Base-by-base conservation (phyloP, 2,113 vertebrate genomes). In the Willisornis vidua region DNA sequence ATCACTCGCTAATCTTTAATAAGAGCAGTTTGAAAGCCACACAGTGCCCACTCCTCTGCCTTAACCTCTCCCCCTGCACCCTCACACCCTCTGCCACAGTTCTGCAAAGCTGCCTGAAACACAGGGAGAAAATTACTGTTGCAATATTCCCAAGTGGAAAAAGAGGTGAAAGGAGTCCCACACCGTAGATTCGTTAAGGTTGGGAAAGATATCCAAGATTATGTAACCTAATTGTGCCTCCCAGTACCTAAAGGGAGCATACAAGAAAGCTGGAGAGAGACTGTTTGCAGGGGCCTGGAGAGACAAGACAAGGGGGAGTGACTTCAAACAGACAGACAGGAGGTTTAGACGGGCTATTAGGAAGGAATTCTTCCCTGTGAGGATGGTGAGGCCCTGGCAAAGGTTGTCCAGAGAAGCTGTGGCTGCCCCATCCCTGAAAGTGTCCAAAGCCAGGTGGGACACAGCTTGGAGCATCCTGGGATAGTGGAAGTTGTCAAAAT, bases 331-430 rank as follows among this genome's bases (percentile, higher is more conserved):
- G 25, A 24, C 41, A 63, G 71, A 49, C 14, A n/a, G 20, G 6
- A 48, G 9, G 5, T 49, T 26, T 55, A 2, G n/a, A 8, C 11
- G 22, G 35, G 24, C n/a, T 8, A 43, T 3, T 23, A 18, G 31
- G 18, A 12, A 43, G 22, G 26, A 31, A 19, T 33, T 41, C 5
- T 41, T 31, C 2, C 3, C 31, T 49, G 5, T 2, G 31, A 35
- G 31, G 22, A 3, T 25, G n/a, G 8, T 0, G 0, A 74, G 26
- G 4, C 14, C 18, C 31, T n/a, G 52, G 52, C 12, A 46, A 12
- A 61, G n/a, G 45, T 7, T 48, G 28, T 6, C 24, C 55, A 70
- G 20, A 55, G 48, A 4, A 62, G 29, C 9, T 70, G n/a, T 10
- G 63, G 39, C 20, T 76, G 46, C 6, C 18, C 12, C 41, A 43